Evolutionary conservation across 2,797 vertebrate species (phyloP), one percentile per base, ranked within the genome.

Genomic region (Sebastes itinus): DNA sequence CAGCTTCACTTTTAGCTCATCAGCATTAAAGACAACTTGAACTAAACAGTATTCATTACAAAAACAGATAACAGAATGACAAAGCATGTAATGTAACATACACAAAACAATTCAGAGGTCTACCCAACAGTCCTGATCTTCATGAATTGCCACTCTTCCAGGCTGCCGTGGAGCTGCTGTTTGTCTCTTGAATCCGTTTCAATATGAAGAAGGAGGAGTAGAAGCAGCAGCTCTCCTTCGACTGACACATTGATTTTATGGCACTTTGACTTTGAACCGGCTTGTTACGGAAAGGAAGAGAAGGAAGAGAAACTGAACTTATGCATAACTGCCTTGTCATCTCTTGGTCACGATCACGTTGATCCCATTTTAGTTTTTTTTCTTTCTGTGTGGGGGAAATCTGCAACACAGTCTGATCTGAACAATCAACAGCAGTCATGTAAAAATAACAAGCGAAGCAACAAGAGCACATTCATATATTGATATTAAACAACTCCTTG

Each of bases 241-340:
- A 56, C 42, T 73, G 64, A 67, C 77, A 13, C 1, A 70, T 11
- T 35, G 18, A 38, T 70, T 95, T 95, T 96, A 96, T 94, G 87
- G 79, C 66, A 70, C 83, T 92, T 94, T 87, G 94, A 96, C 95
- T 96, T 96, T 95, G 95, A 81, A 90, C 94, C 2, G 5, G 23
- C 59, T 58, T 58, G 56, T 35, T 59, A 55, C 12, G 23, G 4
- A 46, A 52, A 76, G 67, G 61, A 82, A 72, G 77, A 67, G 68
- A 67, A 78, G 71, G 75, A 78, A 80, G 64, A 49, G 33, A 87
- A 83, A 72, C 32, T 1, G 3, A 61, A 49, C 7, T 52, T 13
- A 72, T 6, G 4, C 2, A 61, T 28, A 46, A 27, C 28, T 27
- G 59, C 70, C 52, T n/a, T 16, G 20, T 72, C 59, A 83, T 61